These are phyloP conservation scores for Labia minor DNA, from an alignment of 2,888 invertebrate genomes.

Conservation along the genomic window DNA sequence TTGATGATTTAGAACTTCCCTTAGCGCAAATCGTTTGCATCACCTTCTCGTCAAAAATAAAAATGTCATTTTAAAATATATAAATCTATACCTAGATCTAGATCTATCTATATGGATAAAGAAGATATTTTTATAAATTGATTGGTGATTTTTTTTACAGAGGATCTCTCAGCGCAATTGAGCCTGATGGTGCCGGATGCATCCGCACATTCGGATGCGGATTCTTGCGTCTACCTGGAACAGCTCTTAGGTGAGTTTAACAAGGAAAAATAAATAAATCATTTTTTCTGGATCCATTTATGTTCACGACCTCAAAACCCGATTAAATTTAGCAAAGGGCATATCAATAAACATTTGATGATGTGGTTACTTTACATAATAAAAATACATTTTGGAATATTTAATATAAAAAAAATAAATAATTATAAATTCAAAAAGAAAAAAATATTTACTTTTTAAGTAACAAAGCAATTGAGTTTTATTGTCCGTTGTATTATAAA, in stretches of 20 bases:
- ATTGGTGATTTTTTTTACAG: background rate
- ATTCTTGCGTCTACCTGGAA: background rate
- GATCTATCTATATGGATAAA: no score
- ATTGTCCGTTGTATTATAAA: no score
- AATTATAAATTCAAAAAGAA: no score
- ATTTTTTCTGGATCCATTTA: background rate
- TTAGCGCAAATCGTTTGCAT: background rate
- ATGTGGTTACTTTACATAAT: no score
- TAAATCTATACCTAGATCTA: no score
- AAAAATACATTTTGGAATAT: no score
- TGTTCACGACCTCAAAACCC: background rate
- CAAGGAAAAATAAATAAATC: background rate
- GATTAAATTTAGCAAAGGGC: conserved; percentile 1
- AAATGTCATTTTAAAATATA: no score
- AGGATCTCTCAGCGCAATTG: background rate
- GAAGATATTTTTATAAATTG: no score
- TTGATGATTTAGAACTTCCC: background rate
- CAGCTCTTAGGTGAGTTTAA: conserved; percentile 1
- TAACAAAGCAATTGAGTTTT: no score
- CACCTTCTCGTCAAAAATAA: background rate
- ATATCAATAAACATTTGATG: background rate
- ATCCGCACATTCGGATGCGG: background rate
- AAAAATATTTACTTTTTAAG: no score
- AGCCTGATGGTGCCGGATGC: background rate
- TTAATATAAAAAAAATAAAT: no score